Base-by-base conservation (phyloP, 2,797 vertebrate genomes). In the Manis javanica region DNA sequence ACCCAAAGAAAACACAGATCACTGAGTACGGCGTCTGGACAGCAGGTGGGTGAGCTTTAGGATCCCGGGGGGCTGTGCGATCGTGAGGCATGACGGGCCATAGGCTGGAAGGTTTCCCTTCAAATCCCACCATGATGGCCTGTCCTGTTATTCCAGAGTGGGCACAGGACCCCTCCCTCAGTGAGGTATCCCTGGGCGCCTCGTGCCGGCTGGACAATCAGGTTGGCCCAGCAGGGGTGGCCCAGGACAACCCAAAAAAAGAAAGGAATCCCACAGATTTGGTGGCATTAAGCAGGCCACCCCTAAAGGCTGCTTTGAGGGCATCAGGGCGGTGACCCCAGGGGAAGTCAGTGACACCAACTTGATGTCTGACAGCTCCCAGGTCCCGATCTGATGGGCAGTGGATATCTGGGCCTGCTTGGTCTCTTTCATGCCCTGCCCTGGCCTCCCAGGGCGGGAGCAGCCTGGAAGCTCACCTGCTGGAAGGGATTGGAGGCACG, bases 401-500 rank as follows among this genome's bases (percentile, higher is more conserved):
- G 29, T 0, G 37, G 63, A 53, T 29, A 1, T 13, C 61, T 2
- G n/a, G 26, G 29, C n/a, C 84, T 3, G 19, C 5, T 0, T 16
- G 57, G 57, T 24, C 23, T 8, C 57, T 59, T 46, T 59, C 57
- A 59, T 5, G 7, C 37, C 37, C 13, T 7, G 24, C 26, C 2
- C 29, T 0, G 42, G 23, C 11, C 19, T 31, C 39, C 23, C 11
- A 13, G 1, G 23, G 14, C 14, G 6, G 53, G 34, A 18, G 75
- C 2, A 10, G 74, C 51, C 0, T 0, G 12, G 7, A 51, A 69
- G 61, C 98, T 98, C 98, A 99, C 98, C 98, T 99, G 99, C 98
- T 99, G 99, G 98, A 99, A 99, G 85, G 99, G 99, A 98, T 99
- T 99, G 92, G 98, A 96, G 91, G 99, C 99, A 2, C 98, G 99